These are phyloP conservation scores for Otolemur crassicaudatus DNA, from an alignment of 2,797 vertebrate species.

Conservation along the genomic window DNA sequence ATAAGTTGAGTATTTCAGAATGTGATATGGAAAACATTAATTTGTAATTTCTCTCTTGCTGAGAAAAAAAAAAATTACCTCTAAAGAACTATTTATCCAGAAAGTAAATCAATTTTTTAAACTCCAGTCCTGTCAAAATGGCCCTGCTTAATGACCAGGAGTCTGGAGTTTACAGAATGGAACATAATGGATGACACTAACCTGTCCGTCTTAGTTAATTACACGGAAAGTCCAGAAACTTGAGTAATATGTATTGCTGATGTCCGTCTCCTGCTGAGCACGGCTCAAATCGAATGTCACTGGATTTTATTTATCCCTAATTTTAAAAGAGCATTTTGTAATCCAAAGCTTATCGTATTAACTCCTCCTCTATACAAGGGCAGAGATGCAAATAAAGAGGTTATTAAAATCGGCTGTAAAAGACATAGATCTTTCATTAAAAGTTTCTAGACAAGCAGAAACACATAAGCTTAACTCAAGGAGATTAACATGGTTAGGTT, in stretches of 20 bases:
- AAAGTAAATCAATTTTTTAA: not conserved
- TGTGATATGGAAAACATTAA: not conserved
- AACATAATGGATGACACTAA: not conserved
- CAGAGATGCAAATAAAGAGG: conserved; percentile 69
- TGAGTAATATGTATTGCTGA: conserved; percentile 33
- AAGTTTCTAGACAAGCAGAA: conserved; percentile 76
- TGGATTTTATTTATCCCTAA: conserved; percentile 35
- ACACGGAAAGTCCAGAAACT: conserved; percentile 42
- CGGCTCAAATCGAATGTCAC: conserved; percentile 30
- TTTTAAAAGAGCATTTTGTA: conserved; percentile 60
- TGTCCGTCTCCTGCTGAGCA: conserved; percentile 2
- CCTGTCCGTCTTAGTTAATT: conserved; percentile 58
- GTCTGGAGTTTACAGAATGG: not conserved
- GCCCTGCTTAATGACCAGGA: not conserved
- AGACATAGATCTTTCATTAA: conserved; percentile 82
- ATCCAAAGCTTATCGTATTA: conserved; percentile 68
- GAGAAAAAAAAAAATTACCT: not conserved
- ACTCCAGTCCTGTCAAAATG: conserved; percentile 36
- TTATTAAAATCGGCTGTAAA: conserved; percentile 78
- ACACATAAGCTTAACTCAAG: conserved; percentile 71
- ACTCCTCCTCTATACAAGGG: conserved; percentile 68
- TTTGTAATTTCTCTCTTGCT: not conserved
- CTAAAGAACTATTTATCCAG: not conserved
- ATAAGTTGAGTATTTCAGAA: not conserved
- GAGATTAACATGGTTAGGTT: conserved; percentile 78